Conservation (phyloP, 2,888 invertebrate species). For the Ennomos erosarius region DNA sequence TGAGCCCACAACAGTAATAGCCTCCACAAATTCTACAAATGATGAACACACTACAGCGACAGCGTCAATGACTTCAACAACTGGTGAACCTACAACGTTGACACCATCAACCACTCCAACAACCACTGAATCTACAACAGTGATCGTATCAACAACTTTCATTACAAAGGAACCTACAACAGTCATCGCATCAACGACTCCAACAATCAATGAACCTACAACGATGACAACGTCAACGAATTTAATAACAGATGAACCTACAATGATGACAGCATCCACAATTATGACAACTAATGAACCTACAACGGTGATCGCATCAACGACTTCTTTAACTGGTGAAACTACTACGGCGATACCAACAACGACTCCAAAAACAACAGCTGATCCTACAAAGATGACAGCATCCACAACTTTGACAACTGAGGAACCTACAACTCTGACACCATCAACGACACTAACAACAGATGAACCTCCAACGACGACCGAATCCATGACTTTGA, state of each 20-base stretch:
- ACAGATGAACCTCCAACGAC: constrained; percentile 6
- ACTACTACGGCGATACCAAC: background rate
- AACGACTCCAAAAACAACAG: constrained; percentile 1
- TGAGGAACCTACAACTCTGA: background rate
- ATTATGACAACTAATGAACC: too few relatives aligned
- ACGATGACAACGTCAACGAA: background rate
- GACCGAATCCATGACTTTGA: background rate
- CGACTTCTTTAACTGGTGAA: too few relatives aligned
- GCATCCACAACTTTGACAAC: background rate
- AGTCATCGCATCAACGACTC: background rate
- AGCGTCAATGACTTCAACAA: background rate
- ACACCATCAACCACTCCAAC: background rate
- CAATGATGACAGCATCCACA: constrained; percentile 3
- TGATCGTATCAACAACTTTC: background rate
- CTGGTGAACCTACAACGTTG: background rate
- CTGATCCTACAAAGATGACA: background rate
- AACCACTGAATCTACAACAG: background rate
- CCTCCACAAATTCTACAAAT: background rate
- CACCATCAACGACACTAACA: background rate
- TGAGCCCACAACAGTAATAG: background rate
- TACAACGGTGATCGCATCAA: too few relatives aligned
- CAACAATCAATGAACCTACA: constrained; percentile 5
- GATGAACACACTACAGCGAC: background rate
- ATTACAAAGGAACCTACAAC: constrained; percentile 3
- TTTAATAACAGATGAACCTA: constrained; percentile 3